These are phyloP conservation scores for Apamea epomidion DNA, from an alignment of 2,888 invertebrate genomes.

Conservation along the genomic window DNA sequence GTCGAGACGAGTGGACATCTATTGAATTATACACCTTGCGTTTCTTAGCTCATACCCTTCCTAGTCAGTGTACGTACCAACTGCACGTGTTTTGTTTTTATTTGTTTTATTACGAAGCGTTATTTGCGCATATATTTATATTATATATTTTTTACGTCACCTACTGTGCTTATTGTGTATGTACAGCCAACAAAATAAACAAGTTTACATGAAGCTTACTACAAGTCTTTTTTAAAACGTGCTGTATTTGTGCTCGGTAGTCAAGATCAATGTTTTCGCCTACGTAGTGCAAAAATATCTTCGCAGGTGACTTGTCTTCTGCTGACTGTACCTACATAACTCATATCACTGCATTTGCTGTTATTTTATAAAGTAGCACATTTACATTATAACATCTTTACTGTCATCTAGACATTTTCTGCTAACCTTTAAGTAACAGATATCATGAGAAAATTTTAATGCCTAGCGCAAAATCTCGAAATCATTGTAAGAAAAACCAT, in stretches of 20 bases:
- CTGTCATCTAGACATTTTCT: slow-evolving; percentile 3
- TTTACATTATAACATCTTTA: not conserved
- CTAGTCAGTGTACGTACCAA: slow-evolving; percentile 82
- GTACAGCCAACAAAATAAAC: slow-evolving; percentile 18
- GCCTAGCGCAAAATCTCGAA: not conserved
- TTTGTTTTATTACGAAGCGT: slow-evolving; percentile 50
- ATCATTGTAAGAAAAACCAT: not conserved
- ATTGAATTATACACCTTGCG: slow-evolving; percentile 83
- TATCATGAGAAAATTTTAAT: not conserved
- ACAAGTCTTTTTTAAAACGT: not conserved
- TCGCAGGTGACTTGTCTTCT: not conserved
- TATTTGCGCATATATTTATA: slow-evolving; percentile 3
- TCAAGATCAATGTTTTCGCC: not conserved
- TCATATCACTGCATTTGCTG: not conserved
- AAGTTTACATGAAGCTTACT: not conserved
- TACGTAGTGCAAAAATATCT: not conserved
- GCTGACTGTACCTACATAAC: slow-evolving; percentile 5
- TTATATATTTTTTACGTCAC: not conserved
- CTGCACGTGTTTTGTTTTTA: slow-evolving; percentile 74
- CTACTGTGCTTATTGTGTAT: not conserved
- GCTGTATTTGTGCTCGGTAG: not conserved
- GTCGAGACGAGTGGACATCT: slow-evolving; percentile 82
- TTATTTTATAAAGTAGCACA: not conserved
- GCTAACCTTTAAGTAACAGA: not conserved
- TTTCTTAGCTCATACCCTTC: slow-evolving; percentile 80